Evolutionary conservation across 2,113 vertebrate species (phyloP), one percentile per base, ranked within the genome.

Genomic region (Poeciliopsis retropinna): DNA sequence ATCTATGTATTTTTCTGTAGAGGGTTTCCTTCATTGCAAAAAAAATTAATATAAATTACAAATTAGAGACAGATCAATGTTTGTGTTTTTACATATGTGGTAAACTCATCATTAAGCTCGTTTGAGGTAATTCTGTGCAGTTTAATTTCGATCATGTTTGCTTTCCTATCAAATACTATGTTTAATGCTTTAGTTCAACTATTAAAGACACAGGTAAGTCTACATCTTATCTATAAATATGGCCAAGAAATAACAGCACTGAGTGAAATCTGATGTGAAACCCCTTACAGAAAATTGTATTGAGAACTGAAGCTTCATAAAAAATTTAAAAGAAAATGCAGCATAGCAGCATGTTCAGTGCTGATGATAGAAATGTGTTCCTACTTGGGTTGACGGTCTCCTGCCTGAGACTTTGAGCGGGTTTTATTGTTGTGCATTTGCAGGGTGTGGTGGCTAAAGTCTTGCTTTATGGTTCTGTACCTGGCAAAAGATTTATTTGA

Each of bases 391-490:
- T 37, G 27, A 14, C 81, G 67, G 61, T 81, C 72, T 68, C 62
- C 30, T 6, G 47, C 29, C 61, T 41, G 30, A 77, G 83, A 85
- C 89, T 89, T 83, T 85, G 77, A 69, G 61, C 83, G 10, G 30
- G 12, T 68, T 88, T 89, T 87, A 88, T 79, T 79, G 81, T 81
- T 68, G 77, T 31, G 39, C 41, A 47, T 72, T 57, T 66, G 14
- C 34, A 63, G 75, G 86, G 89, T 67, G 85, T 72, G 82, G 73
- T 14, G 83, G 74, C 47, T 89, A 79, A 92, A 92, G 90, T 92
- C 82, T 78, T 27, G 30, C 70, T 88, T 90, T 89, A 86, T 17
- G 72, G 80, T 61, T 28, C 64, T 72, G 60, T 6, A 6, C 41
- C 66, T 62, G 64, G 68, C 65, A 67, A 63, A 61, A 66, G n/a